Evolutionary conservation across 2,888 invertebrate genomes (phyloP).

Genomic region (Drosophila putrida): DNA sequence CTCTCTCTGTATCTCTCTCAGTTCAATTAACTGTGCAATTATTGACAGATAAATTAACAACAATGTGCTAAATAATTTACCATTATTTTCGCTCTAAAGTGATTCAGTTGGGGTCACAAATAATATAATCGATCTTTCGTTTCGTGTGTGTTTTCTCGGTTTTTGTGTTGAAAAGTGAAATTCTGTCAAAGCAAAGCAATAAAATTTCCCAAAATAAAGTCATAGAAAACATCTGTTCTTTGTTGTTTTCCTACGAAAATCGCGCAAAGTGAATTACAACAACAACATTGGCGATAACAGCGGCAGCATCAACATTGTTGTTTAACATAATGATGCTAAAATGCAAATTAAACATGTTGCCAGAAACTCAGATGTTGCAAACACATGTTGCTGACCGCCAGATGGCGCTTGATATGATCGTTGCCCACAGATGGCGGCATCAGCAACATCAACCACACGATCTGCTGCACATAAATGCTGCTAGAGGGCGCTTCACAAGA

Average conservation of each 20-base stretch:
- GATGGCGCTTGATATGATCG: slow-evolving; percentile 44
- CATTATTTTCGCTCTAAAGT: slow-evolving; percentile 29
- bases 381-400: slow-evolving; percentile 42
- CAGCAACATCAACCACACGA: slow-evolving; percentile 1
- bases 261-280: slow-evolving; percentile 47
- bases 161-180: slow-evolving; percentile 64
- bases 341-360: slow-evolving; percentile 30
- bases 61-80: slow-evolving; percentile 33
- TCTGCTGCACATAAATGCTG: background rate
- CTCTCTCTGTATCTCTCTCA: background rate
- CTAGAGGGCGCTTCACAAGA: slow-evolving; percentile 12
- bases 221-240: slow-evolving; percentile 73
- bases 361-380: slow-evolving; percentile 33
- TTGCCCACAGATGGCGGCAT: slow-evolving; percentile 39
- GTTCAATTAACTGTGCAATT: slow-evolving; percentile 31
- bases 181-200: slow-evolving; percentile 73
- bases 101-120: slow-evolving; percentile 38
- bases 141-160: background rate
- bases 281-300: slow-evolving; percentile 13
- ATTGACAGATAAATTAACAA: slow-evolving; percentile 36
- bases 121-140: slow-evolving; percentile 13
- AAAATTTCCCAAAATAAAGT: slow-evolving; percentile 82
- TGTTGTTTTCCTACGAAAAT: slow-evolving; percentile 52
- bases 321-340: slow-evolving; percentile 46
- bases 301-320: slow-evolving; percentile 21